These are phyloP conservation scores for Pristionchus exspectatus DNA, from an alignment of 2,888 invertebrate species.

Conservation along the genomic window DNA sequence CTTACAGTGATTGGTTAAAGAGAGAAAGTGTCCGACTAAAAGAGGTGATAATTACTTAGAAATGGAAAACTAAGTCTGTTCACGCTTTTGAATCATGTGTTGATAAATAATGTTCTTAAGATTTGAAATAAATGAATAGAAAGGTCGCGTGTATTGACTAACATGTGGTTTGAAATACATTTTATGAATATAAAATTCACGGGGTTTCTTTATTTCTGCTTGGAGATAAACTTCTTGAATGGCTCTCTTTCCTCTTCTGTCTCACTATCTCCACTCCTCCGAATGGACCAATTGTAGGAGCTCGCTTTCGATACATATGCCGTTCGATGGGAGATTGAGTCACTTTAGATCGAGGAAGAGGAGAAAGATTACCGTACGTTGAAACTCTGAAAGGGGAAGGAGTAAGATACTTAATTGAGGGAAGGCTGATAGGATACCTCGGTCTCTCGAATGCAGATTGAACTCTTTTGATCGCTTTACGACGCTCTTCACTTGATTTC, in stretches of 20 bases:
- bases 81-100: not conserved
- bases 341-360: not conserved
- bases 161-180: not conserved
- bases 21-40: not conserved
- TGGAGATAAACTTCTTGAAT: slow-evolving; percentile 19
- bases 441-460: slow-evolving; percentile 30
- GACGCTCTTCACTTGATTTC: slow-evolving; percentile 39
- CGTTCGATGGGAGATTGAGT: slow-evolving; percentile 39
- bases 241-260: slow-evolving; percentile 41
- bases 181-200: not conserved
- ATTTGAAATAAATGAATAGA: too few relatives aligned
- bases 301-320: slow-evolving; percentile 26
- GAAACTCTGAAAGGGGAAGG: not conserved
- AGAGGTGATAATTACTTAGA: not conserved
- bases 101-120: not conserved
- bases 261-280: slow-evolving; percentile 49
- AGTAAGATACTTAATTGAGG: not conserved
- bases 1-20: not conserved
- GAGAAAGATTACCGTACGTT: not conserved
- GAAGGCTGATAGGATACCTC: not conserved
- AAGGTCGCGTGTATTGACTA: not conserved
- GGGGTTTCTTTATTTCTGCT: not conserved
- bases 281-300: slow-evolving; percentile 50
- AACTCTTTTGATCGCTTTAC: not conserved
- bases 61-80: not conserved